phyloP scores from a whole-genome alignment of 1,140 invertebrate species.

The Chironomus tepperi region DNA sequence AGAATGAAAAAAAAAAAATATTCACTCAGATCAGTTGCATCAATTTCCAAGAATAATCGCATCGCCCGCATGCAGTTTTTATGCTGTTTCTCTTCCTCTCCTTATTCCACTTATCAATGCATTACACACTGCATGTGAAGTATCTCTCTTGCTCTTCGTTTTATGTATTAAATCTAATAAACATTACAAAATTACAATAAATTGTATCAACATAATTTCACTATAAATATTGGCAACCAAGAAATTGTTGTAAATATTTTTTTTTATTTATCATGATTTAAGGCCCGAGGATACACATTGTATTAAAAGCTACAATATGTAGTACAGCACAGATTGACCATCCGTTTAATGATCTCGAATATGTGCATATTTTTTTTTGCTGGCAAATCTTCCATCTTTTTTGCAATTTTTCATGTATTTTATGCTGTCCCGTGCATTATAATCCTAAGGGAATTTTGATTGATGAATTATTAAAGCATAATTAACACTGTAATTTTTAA shows the following conservation, averaged over 20 bases:
- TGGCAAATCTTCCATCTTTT: too few species aligned
- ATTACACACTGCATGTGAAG: too few species aligned
- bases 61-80: conserved; percentile 2
- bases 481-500: too few species aligned
- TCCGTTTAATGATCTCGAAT: background rate
- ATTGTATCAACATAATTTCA: conserved; percentile 23
- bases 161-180: conserved; percentile 15
- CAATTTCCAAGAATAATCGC: conserved; percentile 7
- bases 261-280: conserved; percentile 2
- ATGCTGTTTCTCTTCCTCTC: too few species aligned
- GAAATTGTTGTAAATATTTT: background rate
- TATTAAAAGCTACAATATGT: background rate
- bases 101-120: too few species aligned
- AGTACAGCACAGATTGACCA: background rate
- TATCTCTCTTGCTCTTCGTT: too few species aligned
- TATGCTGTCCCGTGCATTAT: too few species aligned
- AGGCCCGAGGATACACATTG: background rate
- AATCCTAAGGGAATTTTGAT: too few species aligned
- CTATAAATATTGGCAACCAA: conserved; percentile 16
- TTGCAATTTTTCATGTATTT: too few species aligned
- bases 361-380: too few species aligned
- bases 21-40: conserved; percentile 10
- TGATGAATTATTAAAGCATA: too few species aligned
- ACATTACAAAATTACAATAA: conserved; percentile 20
- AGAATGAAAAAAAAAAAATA: conserved; percentile 12